Base-by-base conservation (phyloP, 2,888 invertebrate genomes). In the Merodon equestris region DNA sequence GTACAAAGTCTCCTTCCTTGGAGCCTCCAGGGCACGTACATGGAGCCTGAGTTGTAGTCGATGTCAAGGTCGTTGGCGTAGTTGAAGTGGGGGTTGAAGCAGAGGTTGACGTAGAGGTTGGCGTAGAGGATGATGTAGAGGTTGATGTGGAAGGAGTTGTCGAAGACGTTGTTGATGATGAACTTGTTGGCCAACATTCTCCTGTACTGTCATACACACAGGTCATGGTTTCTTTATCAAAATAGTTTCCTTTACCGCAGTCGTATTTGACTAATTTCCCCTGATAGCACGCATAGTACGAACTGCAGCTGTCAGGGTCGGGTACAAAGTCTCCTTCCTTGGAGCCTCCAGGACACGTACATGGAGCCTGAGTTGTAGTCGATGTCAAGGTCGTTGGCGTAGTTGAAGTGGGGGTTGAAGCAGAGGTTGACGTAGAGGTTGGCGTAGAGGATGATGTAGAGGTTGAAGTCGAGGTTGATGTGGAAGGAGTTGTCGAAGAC, bases 231-330 rank as follows among this genome's bases (percentile, higher is more conserved):
- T n/a, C 3, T 3, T 0, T 51, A 38, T 85, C 82, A 44, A 84
- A 86, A 56, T 82, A 85, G 42, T 81, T 79, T n/a, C 83, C 83
- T 1, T 13, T 56, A 0, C 40, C 40, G 17, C 86, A 85, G 1
- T 73, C 61, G 51, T 82, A 66, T n/a, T 81, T 63, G 1, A 70
- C 1, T 79, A 85, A 82, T 27, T 56, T 51, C 5, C 84, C 84
- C 12, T 79, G 51, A 12, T 83, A 67, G 51, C 87, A 87, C 42
- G 86, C 83, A 45, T 81, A 84, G 66, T 74, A 88, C 12, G 83
- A 79, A 1, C 71, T 75, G 47, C 87, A 87, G 34, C 67, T 82
- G 0, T 61, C 82, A 0, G 68, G 4, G n/a, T 84, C 74, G 1
- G 84, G 36, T 1, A 86, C 2, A 44, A 54, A 84, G 1, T 83